Percentiles rank a stretch among this genome's conserved stretches.
These are phyloP conservation scores for Girardinus metallicus DNA, from an alignment of 2,797 vertebrate genomes.

Conservation along the genomic window DNA sequence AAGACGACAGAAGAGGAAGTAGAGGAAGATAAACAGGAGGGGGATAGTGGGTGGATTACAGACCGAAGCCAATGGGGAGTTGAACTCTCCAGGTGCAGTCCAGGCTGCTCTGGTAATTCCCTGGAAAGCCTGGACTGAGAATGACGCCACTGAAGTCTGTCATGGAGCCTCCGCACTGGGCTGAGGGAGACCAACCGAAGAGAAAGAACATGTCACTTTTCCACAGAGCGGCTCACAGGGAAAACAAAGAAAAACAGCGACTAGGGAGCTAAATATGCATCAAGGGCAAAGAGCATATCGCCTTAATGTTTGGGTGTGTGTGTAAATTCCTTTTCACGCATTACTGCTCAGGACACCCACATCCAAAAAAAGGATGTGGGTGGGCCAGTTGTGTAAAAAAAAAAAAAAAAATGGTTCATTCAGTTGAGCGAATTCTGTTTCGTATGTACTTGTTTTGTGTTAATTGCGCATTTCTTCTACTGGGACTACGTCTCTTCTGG, in stretches of 20 bases:
- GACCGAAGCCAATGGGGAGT: constrained; percentile 93
- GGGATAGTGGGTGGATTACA: constrained; percentile 46
- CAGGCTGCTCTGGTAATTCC: constrained; percentile 96
- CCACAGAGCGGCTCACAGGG: constrained; percentile 24
- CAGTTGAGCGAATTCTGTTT: neutral
- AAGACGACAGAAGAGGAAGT: neutral
- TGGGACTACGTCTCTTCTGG: constrained; percentile 36
- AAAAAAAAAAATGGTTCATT: neutral
- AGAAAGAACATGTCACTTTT: constrained; percentile 66
- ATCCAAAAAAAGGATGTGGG: neutral
- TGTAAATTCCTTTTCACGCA: neutral
- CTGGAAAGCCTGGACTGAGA: constrained; percentile 96
- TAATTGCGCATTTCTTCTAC: constrained; percentile 25
- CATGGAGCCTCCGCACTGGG: constrained; percentile 93
- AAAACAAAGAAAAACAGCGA: constrained; percentile 49
- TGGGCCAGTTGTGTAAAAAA: neutral
- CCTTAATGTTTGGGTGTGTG: constrained; percentile 10
- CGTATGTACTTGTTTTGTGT: constrained; percentile 3
- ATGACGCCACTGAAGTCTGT: constrained; percentile 94
- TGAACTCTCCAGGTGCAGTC: constrained; percentile 96
- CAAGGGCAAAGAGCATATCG: constrained; percentile 24
- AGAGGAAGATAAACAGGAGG: constrained; percentile 1
- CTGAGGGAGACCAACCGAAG: constrained; percentile 78
- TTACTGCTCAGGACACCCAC: neutral
- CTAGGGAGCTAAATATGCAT: constrained; percentile 8